Evolutionary conservation across 2,113 vertebrate species (phyloP).

Genomic region (Cygnus atratus): DNA sequence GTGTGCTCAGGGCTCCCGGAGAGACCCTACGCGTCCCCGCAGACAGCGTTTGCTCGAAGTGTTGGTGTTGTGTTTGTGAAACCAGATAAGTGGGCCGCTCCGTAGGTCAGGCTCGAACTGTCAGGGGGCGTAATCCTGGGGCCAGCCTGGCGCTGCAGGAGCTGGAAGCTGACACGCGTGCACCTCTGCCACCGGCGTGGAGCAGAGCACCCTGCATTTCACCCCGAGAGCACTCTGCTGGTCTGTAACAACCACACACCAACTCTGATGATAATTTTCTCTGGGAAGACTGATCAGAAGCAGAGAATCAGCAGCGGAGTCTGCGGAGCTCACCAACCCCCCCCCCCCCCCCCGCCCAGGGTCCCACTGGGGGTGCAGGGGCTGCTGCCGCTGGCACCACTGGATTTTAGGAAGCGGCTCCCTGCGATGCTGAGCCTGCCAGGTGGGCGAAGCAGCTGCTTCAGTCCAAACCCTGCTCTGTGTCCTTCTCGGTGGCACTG

Average conservation of each 20-base stretch:
- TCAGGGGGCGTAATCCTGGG: too few relatives aligned
- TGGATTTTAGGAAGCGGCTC: not conserved
- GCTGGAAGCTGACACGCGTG: not conserved
- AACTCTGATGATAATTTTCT: not conserved
- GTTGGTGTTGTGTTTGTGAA: fast-evolving
- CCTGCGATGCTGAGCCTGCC: not conserved
- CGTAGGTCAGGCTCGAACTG: not conserved
- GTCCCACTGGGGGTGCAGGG: too few relatives aligned
- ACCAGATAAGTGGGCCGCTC: fast-evolving
- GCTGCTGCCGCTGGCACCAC: too few relatives aligned
- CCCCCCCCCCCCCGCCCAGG: too few relatives aligned
- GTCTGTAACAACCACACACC: fast-evolving
- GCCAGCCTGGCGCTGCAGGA: too few relatives aligned
- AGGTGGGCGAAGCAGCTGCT: not conserved
- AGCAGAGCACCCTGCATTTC: not conserved
- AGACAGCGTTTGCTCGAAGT: too few relatives aligned
- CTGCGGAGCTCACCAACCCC: too few relatives aligned
- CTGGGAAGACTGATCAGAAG: not conserved
- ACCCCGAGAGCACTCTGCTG: not conserved
- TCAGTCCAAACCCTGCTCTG: not conserved
- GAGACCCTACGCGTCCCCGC: fast-evolving
- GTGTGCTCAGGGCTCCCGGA: fast-evolving
- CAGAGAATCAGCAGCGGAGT: too few relatives aligned
- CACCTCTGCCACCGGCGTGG: fast-evolving
- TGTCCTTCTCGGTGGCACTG: fast-evolving